Evolutionary conservation across 2,113 vertebrate genomes (phyloP).

Genomic region (Camelus bactrianus): DNA sequence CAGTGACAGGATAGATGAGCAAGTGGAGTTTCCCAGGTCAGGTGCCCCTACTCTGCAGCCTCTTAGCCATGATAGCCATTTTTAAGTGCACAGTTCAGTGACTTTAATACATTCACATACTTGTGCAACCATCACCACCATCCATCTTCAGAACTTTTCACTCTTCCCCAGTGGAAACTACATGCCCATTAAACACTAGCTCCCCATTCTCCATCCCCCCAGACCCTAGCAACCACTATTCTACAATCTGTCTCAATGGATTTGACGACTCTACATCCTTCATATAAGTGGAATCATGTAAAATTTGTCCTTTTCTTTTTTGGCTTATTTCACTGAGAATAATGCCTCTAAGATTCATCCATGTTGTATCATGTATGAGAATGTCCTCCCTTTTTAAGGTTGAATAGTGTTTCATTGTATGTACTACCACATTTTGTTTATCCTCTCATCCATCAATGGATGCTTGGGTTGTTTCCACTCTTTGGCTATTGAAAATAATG

Average conservation of each 20-base stretch:
- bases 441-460: background rate
- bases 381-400: background rate
- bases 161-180: background rate
- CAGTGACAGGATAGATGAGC: background rate
- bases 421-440: background rate
- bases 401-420: background rate
- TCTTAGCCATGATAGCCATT: background rate
- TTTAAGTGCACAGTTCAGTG: background rate
- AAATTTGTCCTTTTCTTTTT: background rate
- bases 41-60: background rate
- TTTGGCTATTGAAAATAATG: background rate
- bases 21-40: rapidly evolving
- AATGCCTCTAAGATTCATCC: conserved; percentile 8
- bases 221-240: background rate
- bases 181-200: background rate
- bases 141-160: background rate
- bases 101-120: background rate
- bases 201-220: background rate
- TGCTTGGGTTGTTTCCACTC: background rate
- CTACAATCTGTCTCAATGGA: background rate
- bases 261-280: background rate
- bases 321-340: background rate
- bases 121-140: background rate
- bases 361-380: background rate
- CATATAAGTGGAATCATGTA: background rate